A percentile compares a stretch with the other conserved stretches of the same genome.
Evolutionary conservation across 37 sponge, comb jelly and placozoan species (phyloP).

Genomic region (Ephydatia muelleri): DNA sequence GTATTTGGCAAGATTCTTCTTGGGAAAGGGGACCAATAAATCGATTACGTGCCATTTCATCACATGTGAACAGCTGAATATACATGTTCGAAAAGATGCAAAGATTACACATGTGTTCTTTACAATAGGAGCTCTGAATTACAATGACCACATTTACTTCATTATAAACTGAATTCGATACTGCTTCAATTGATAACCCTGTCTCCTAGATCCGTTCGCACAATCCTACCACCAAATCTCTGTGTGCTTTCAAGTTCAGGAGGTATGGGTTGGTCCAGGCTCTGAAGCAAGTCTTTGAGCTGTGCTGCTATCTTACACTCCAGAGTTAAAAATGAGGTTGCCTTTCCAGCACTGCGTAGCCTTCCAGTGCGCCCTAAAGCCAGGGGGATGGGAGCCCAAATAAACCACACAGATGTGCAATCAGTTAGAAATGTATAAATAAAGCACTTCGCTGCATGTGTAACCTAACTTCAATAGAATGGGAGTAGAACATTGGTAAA

Average conservation of each 20-base stretch:
- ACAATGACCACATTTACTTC: neutral
- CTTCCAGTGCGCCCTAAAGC: conserved; percentile 42
- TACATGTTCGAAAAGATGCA: too few relatives aligned
- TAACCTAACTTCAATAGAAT: too few relatives aligned
- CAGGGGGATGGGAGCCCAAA: neutral
- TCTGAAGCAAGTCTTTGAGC: conserved; percentile 32
- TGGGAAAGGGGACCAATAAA: neutral
- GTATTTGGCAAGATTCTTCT: conserved; percentile 69
- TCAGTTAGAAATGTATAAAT: too few relatives aligned
- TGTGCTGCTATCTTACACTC: conserved; percentile 50
- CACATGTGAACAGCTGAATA: neutral
- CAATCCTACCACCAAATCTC: conserved; percentile 30
- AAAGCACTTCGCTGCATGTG: too few relatives aligned
- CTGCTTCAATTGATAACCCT: conserved; percentile 2
- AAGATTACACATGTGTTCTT: too few relatives aligned
- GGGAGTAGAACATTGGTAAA: too few relatives aligned
- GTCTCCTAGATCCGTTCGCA: conserved; percentile 55
- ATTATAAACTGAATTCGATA: too few relatives aligned
- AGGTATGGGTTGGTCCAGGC: conserved; percentile 35
- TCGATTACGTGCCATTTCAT: neutral
- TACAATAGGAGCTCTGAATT: too few relatives aligned
- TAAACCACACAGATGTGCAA: too few relatives aligned
- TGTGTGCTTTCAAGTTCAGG: conserved; percentile 25
- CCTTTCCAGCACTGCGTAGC: conserved; percentile 13
- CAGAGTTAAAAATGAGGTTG: conserved; percentile 49